A percentile compares a stretch with the other conserved stretches of the same genome.
Evolutionary conservation across 2,113 vertebrate genomes (phyloP).

Genomic region (Anarhynchus alexandrinus): DNA sequence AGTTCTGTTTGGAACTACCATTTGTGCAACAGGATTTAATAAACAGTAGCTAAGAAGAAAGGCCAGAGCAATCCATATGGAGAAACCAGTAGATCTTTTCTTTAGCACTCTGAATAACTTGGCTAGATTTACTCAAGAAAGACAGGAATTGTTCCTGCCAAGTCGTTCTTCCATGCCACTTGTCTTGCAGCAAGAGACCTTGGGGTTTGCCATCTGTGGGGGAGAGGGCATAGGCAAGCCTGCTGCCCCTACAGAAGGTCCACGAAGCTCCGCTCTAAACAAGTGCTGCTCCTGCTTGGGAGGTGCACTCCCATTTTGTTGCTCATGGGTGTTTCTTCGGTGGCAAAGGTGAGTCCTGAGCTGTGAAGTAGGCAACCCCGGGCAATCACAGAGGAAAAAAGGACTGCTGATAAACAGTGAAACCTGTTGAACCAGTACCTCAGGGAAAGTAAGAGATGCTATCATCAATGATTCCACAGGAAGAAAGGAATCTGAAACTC

Average conservation of each 20-base stretch:
- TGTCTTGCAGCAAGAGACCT: neutral
- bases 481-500: neutral
- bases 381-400: neutral
- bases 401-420: neutral
- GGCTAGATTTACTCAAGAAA: neutral
- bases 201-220: accelerated
- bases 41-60: neutral
- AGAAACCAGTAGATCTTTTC: neutral
- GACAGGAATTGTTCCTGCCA: neutral
- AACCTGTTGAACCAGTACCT: neutral
- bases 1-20: neutral
- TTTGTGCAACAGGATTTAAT: neutral
- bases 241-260: neutral
- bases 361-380: neutral
- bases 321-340: accelerated
- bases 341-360: neutral
- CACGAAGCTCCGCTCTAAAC: neutral
- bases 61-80: neutral
- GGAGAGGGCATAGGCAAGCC: neutral
- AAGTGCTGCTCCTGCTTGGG: neutral
- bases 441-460: neutral
- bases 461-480: neutral
- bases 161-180: neutral
- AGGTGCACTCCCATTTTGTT: neutral
- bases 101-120: neutral